Percentiles rank a stretch among this genome's conserved stretches.
Conservation (phyloP, 2,113 vertebrate genomes). For the Progne subis region DNA sequence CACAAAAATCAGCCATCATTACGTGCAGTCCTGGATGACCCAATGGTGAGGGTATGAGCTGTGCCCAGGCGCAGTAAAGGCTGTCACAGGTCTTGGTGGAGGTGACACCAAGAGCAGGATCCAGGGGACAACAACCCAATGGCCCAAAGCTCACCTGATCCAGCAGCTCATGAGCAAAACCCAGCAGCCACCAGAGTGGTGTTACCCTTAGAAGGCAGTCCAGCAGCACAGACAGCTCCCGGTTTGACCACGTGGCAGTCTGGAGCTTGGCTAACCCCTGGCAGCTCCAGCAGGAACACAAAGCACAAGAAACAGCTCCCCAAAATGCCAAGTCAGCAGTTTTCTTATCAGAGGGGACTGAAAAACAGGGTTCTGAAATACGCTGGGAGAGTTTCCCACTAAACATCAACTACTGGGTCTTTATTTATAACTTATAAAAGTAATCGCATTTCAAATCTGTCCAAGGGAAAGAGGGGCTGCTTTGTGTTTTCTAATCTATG, state of each 20-base stretch:
- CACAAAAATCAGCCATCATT: background rate
- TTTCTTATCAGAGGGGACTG: constrained; percentile 3
- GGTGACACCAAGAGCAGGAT: background rate
- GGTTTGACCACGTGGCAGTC: background rate
- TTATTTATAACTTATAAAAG: constrained; percentile 33
- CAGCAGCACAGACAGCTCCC: background rate
- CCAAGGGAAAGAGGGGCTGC: background rate
- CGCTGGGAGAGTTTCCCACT: constrained; percentile 37
- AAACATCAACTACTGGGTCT: constrained; percentile 6
- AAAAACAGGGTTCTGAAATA: constrained; percentile 26
- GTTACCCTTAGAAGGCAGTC: rapidly evolving
- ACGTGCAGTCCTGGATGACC: background rate
- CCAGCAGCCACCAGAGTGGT: rapidly evolving
- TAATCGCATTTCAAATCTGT: background rate
- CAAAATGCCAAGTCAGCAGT: background rate
- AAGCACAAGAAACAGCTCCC: background rate
- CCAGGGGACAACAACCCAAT: background rate
- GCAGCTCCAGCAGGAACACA: background rate
- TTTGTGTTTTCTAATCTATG: background rate
- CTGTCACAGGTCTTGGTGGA: background rate
- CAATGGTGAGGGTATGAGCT: background rate
- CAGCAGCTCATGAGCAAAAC: rapidly evolving
- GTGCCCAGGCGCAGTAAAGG: background rate
- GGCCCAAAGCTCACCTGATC: rapidly evolving
- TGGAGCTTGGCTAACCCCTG: background rate